Conservation (phyloP, 2,888 invertebrate genomes). For the Spodoptera exigua region DNA sequence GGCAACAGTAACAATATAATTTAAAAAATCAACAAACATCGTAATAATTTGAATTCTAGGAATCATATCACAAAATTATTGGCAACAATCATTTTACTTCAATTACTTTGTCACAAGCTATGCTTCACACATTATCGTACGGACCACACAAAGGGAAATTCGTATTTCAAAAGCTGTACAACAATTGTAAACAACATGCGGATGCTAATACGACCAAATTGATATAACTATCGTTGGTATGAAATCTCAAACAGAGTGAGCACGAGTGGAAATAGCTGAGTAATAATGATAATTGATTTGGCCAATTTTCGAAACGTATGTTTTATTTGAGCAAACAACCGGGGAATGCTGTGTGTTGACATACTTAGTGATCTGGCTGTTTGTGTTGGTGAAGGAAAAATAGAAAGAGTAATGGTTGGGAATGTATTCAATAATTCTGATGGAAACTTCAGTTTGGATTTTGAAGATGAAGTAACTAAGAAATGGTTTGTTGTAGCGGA, state of each 20-base stretch:
- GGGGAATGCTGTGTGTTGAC: slow-evolving; percentile 54
- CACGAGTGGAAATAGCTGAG: slow-evolving; percentile 67
- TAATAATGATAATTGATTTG: slow-evolving; percentile 75
- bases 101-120: slow-evolving; percentile 50
- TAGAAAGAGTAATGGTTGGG: background rate
- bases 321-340: slow-evolving; percentile 55
- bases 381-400: slow-evolving; percentile 2
- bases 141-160: slow-evolving; percentile 60
- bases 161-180: slow-evolving; percentile 48
- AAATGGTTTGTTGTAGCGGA: too few relatives aligned
- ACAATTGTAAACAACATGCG: slow-evolving; percentile 50
- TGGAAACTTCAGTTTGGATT: too few relatives aligned
- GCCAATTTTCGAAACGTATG: slow-evolving; percentile 71
- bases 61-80: slow-evolving; percentile 24
- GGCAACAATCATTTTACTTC: slow-evolving; percentile 40
- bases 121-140: slow-evolving; percentile 43
- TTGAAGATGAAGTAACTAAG: too few relatives aligned
- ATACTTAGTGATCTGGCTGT: slow-evolving; percentile 46
- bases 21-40: background rate
- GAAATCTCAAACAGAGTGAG: slow-evolving; percentile 69
- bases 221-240: slow-evolving; percentile 76
- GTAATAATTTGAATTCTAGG: background rate
- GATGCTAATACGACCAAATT: slow-evolving; percentile 77
- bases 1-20: too few relatives aligned
- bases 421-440: background rate